Base-by-base conservation (phyloP, 2,888 invertebrate species). In the Muscina levida region DNA sequence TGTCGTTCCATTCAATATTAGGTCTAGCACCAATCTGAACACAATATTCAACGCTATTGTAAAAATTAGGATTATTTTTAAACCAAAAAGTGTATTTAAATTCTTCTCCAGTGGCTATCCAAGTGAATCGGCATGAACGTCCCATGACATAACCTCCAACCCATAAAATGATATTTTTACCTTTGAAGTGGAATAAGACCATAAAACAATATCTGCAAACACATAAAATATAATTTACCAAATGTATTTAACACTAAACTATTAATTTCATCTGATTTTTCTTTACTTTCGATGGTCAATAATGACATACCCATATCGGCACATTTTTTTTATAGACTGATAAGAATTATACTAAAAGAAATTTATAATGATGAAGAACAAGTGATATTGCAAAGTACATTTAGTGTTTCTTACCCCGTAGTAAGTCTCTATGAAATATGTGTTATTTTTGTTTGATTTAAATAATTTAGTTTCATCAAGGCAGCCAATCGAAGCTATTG, bases 1-100 rank as follows among this genome's bases (percentile, higher is more conserved):
- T n/a, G 15, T 59, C 71, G 26, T 59, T 71, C 71, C 71, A 71
- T 71, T 42, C 26, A 44, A 48, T 48, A 2, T 46, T 2, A 8
- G 44, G 1, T 13, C 44, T 31, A 24, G 13, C 22, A 42, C 59
- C 57, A 59, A 59, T 71, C 42, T 71, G 71, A 22, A 56, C 26
- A 46, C 71, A 71, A 13, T 15, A 39, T n/a, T 59, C 46, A 1
- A 6, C 31, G 0, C 37, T 19, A 4, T 17, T 15, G 5, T 26
- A 31, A 59, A 31, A 31, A 48, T 71, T 46, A 15, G 71, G 71
- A 15, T 57, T 22, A 5, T 22, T 19, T 17, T 0, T 5, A 17
- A n/a, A 8, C 71, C 71, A 71, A 22, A 10, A 10, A 0, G 57
- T 44, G 31, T 26, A 71, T 1, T 15, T 15, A 11, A 71, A 31